Evolutionary conservation across 2,888 invertebrate species (phyloP).

Genomic region (Mesorhabditis sp.): DNA sequence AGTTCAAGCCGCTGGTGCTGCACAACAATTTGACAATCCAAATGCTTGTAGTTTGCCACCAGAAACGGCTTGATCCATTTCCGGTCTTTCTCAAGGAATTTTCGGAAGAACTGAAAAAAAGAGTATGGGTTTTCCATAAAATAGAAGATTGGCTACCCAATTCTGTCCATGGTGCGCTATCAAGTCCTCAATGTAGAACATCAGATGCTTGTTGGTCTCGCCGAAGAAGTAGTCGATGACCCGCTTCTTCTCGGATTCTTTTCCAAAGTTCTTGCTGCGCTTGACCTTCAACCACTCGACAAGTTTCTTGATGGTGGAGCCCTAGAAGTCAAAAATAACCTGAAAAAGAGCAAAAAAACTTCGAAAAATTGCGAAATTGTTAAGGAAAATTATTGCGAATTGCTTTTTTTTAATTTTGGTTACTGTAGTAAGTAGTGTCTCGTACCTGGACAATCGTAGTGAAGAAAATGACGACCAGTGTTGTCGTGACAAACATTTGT

Average conservation of each 20-base stretch:
- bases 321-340: constrained; percentile 64
- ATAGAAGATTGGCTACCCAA: not conserved
- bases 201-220: constrained; percentile 15
- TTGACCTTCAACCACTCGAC: constrained; percentile 90
- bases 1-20: not conserved
- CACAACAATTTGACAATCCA: not conserved
- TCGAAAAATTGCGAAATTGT: not conserved
- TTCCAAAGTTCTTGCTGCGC: constrained; percentile 23
- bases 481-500: constrained; percentile 92
- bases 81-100: constrained; percentile 1
- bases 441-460: constrained; percentile 87
- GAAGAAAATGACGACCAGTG: constrained; percentile 92
- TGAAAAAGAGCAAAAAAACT: not conserved
- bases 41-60: not conserved
- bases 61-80: not conserved
- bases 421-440: not conserved
- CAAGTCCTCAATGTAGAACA: constrained; percentile 9
- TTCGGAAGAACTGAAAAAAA: constrained; percentile 4
- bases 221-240: constrained; percentile 20
- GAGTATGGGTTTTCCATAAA: not conserved
- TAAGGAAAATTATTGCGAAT: not conserved
- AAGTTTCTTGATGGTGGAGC: constrained; percentile 91
- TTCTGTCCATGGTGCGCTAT: constrained; percentile 12
- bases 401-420: not conserved
- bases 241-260: constrained; percentile 19